phyloP scores from a whole-genome alignment of 30 jellyfish, hydroid and myxozoan species.

The Aurelia sp. region DNA sequence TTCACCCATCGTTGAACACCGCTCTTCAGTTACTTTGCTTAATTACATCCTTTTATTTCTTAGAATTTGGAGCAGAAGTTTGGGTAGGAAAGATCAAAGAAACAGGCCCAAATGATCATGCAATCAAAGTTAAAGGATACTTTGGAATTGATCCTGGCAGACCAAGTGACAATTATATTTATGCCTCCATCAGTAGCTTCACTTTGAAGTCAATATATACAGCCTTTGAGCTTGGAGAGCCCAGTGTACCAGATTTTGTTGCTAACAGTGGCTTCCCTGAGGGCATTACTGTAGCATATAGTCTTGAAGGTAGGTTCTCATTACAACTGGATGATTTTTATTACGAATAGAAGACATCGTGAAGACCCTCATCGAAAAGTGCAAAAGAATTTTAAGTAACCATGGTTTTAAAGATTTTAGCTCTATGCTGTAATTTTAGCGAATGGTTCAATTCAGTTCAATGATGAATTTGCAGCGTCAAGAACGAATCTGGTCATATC shows the following conservation, averaged over 20 bases:
- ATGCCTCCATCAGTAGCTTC: constrained; percentile 44
- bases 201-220: constrained; percentile 20
- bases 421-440: too few species aligned
- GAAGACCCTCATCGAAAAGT: too few species aligned
- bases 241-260: constrained; percentile 13
- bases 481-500: too few species aligned
- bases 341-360: not conserved
- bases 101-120: constrained; percentile 30
- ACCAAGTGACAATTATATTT: constrained; percentile 37
- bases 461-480: too few species aligned
- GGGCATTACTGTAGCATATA: constrained; percentile 36
- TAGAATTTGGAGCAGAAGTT: constrained; percentile 62
- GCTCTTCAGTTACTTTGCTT: too few species aligned
- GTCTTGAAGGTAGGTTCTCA: constrained; percentile 12
- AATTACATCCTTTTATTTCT: not conserved
- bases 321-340: not conserved
- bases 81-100: constrained; percentile 48
- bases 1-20: too few species aligned
- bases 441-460: too few species aligned
- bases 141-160: constrained; percentile 53
- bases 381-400: not conserved
- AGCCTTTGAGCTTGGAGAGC: constrained; percentile 52
- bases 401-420: not conserved
- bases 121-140: constrained; percentile 28
- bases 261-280: constrained; percentile 52